phyloP scores from a whole-genome alignment of 2,888 invertebrate species.

The Eupithecia abbreviata region DNA sequence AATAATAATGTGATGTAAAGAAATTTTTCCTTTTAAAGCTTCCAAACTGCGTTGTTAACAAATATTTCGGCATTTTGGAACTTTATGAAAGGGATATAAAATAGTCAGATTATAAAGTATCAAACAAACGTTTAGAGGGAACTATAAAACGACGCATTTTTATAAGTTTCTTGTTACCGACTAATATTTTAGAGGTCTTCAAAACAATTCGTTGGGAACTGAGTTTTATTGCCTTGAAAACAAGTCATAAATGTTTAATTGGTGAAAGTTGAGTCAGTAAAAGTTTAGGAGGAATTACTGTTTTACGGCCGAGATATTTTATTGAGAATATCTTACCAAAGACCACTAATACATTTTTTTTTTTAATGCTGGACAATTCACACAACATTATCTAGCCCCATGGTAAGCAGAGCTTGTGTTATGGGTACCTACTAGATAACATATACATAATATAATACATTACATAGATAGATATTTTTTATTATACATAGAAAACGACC shows the following conservation, averaged over 20 bases:
- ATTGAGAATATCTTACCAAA: slow-evolving; percentile 2
- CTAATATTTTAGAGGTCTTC: slow-evolving; percentile 62
- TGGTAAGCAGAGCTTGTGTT: too few relatives aligned
- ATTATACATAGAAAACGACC: too few relatives aligned
- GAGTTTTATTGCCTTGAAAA: slow-evolving; percentile 17
- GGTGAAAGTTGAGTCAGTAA: slow-evolving; percentile 4
- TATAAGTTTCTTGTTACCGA: slow-evolving; percentile 67
- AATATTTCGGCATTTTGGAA: background rate
- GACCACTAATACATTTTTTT: background rate
- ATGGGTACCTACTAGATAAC: too few relatives aligned
- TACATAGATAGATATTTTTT: too few relatives aligned
- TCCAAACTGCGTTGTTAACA: background rate
- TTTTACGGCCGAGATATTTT: slow-evolving; percentile 6
- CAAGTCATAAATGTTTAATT: slow-evolving; percentile 20
- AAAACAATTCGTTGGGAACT: slow-evolving; percentile 5
- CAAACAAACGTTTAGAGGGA: background rate
- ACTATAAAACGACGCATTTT: background rate
- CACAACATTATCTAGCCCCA: too few relatives aligned
- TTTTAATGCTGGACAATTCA: too few relatives aligned
- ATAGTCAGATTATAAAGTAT: background rate
- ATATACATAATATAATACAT: too few relatives aligned
- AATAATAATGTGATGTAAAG: too few relatives aligned
- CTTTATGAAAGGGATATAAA: background rate
- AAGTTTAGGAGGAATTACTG: slow-evolving; percentile 12
- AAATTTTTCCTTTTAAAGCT: background rate